phyloP scores from a whole-genome alignment of 2,888 invertebrate species.

The Cerceris rybyensis region DNA sequence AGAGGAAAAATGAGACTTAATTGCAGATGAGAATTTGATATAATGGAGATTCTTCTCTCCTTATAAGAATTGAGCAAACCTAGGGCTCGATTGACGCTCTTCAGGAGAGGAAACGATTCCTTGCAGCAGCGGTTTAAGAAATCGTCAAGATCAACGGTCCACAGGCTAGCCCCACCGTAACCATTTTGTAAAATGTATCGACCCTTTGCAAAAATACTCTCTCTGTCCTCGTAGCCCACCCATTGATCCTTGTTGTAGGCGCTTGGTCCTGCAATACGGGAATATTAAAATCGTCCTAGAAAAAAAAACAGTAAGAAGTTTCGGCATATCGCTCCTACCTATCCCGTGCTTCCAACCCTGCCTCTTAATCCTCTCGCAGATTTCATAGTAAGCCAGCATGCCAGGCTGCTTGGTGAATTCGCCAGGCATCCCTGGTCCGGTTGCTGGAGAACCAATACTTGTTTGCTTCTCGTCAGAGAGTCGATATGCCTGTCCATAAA shows the following conservation, averaged over 20 bases:
- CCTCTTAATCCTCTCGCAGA: conserved; percentile 86
- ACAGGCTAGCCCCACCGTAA: conserved; percentile 92
- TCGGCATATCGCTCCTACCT: conserved; percentile 56
- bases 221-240: conserved; percentile 94
- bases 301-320: neutral
- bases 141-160: conserved; percentile 95
- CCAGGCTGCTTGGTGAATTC: conserved; percentile 93
- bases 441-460: conserved; percentile 86
- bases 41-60: neutral
- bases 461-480: conserved; percentile 82
- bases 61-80: conserved; percentile 82
- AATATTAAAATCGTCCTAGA: neutral
- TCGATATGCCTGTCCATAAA: conserved; percentile 94
- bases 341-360: conserved; percentile 71
- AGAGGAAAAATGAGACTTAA: neutral
- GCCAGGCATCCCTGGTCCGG: conserved; percentile 90
- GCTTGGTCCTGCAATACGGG: conserved; percentile 85
- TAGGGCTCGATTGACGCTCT: conserved; percentile 90
- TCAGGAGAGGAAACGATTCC: conserved; percentile 90
- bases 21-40: too few relatives aligned
- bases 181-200: conserved; percentile 88
- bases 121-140: conserved; percentile 92
- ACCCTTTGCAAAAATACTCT: conserved; percentile 90
- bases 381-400: conserved; percentile 94
- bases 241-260: conserved; percentile 92